Conservation (phyloP, 2,888 invertebrate species). For the Chrysodeixis includens region DNA sequence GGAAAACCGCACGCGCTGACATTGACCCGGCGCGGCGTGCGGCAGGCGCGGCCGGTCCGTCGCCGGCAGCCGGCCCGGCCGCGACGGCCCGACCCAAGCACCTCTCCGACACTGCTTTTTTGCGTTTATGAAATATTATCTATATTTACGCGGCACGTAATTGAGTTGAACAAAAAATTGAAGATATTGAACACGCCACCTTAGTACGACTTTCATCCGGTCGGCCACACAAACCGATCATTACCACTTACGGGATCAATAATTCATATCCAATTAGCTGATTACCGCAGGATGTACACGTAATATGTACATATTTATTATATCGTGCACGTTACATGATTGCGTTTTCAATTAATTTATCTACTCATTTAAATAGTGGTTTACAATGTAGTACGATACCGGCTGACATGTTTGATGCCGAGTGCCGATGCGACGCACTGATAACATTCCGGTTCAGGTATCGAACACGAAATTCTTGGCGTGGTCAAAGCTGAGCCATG, state of each 20-base stretch:
- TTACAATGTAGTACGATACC: conserved; percentile 78
- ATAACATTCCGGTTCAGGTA: conserved; percentile 86
- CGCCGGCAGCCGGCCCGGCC: conserved; percentile 13
- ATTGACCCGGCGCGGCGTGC: conserved; percentile 72
- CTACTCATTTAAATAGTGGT: conserved; percentile 79
- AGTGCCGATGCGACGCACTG: conserved; percentile 82
- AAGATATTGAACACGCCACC: conserved; percentile 64
- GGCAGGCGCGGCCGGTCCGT: conserved; percentile 50
- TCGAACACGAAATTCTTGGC: conserved; percentile 85
- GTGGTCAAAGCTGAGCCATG: conserved; percentile 77
- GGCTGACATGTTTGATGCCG: conserved; percentile 78
- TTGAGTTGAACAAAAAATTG: conserved; percentile 58
- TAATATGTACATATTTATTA: conserved; percentile 62
- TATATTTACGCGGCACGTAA: conserved; percentile 54
- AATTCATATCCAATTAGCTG: conserved; percentile 82
- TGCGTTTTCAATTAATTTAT: conserved; percentile 75
- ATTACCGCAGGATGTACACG: conserved; percentile 75
- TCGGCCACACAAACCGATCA: conserved; percentile 68
- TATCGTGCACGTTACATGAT: conserved; percentile 66
- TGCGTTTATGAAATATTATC: conserved; percentile 53
- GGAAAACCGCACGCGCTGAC: conserved; percentile 80
- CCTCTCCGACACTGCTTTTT: conserved; percentile 48
- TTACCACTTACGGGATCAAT: conserved; percentile 77
- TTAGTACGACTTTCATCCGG: conserved; percentile 65
- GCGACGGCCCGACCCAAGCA: conserved; percentile 10